Percentiles rank a stretch among this genome's conserved stretches.
phyloP scores from a whole-genome alignment of 2,888 invertebrate genomes.

The Drosophila fungiperda region DNA sequence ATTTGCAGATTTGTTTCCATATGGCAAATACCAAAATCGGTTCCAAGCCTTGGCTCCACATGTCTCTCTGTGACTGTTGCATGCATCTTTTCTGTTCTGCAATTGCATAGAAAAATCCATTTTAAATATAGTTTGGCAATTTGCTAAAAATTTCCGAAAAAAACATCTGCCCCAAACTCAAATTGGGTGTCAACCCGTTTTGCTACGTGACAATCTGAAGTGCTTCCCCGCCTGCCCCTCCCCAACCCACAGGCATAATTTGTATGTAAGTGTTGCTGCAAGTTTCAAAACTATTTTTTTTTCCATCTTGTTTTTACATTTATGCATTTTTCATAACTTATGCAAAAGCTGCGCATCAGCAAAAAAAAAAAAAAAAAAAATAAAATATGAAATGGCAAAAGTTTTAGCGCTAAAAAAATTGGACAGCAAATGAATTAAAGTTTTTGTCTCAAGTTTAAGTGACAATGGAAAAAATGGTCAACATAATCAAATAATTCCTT shows the following conservation, averaged over 20 bases:
- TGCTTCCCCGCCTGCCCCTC: background rate
- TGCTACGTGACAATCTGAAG: slow-evolving; percentile 6
- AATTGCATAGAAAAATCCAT: slow-evolving; percentile 20
- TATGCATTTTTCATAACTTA: slow-evolving; percentile 61
- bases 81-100: slow-evolving; percentile 54
- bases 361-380: background rate
- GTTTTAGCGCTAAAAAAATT: slow-evolving; percentile 54
- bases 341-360: slow-evolving; percentile 39
- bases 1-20: slow-evolving; percentile 58
- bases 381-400: slow-evolving; percentile 26
- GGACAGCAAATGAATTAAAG: slow-evolving; percentile 31
- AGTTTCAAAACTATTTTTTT: slow-evolving; percentile 27
- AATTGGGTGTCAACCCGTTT: slow-evolving; percentile 15
- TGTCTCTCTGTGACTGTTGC: slow-evolving; percentile 34
- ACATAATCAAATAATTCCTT: slow-evolving; percentile 40
- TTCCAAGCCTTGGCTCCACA: slow-evolving; percentile 38
- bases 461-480: slow-evolving; percentile 39
- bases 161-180: background rate
- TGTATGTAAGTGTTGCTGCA: slow-evolving; percentile 30
- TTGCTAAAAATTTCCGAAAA: background rate
- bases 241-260: slow-evolving; percentile 10
- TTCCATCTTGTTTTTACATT: slow-evolving; percentile 14
- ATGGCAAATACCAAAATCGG: slow-evolving; percentile 40
- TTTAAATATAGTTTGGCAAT: background rate
- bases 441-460: slow-evolving; percentile 33